Percentiles rank a stretch among this genome's conserved stretches.
These are phyloP conservation scores for Boulengeromyrus knoepffleri DNA, from an alignment of 2,113 vertebrate species.

Conservation along the genomic window DNA sequence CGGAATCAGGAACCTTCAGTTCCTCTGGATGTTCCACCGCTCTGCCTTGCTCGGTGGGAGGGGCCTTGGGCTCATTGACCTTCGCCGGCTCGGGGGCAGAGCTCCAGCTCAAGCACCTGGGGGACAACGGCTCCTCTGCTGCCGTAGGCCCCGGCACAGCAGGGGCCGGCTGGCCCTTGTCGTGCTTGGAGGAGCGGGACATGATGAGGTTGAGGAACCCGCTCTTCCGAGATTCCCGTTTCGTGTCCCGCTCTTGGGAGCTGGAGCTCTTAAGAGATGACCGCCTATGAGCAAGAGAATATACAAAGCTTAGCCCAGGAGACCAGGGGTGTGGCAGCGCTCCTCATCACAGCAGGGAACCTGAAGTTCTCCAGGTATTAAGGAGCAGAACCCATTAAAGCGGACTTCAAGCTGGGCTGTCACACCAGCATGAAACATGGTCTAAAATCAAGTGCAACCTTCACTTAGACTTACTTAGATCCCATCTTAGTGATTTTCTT, in stretches of 20 bases:
- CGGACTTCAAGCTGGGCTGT: neutral
- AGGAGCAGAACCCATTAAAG: neutral
- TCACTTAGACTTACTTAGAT: slow-evolving; percentile 49
- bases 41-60: neutral
- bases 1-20: slow-evolving; percentile 43
- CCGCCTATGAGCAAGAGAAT: slow-evolving; percentile 42
- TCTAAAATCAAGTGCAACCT: neutral
- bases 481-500: slow-evolving; percentile 83
- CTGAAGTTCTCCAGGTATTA: neutral
- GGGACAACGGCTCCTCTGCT: slow-evolving; percentile 55
- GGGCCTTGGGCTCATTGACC: slow-evolving; percentile 26
- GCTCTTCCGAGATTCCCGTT: slow-evolving; percentile 79
- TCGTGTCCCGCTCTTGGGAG: slow-evolving; percentile 66
- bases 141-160: neutral
- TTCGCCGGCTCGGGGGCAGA: slow-evolving; percentile 36
- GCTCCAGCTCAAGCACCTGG: slow-evolving; percentile 43
- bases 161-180: slow-evolving; percentile 54
- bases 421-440: neutral
- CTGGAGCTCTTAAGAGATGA: slow-evolving; percentile 50
- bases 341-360: neutral
- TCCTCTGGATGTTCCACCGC: slow-evolving; percentile 53
- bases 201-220: slow-evolving; percentile 90
- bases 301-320: neutral
- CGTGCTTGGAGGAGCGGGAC: slow-evolving; percentile 68
- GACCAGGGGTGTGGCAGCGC: neutral